Conservation (phyloP, 2,797 vertebrate species). For the Molothrus aeneus region DNA sequence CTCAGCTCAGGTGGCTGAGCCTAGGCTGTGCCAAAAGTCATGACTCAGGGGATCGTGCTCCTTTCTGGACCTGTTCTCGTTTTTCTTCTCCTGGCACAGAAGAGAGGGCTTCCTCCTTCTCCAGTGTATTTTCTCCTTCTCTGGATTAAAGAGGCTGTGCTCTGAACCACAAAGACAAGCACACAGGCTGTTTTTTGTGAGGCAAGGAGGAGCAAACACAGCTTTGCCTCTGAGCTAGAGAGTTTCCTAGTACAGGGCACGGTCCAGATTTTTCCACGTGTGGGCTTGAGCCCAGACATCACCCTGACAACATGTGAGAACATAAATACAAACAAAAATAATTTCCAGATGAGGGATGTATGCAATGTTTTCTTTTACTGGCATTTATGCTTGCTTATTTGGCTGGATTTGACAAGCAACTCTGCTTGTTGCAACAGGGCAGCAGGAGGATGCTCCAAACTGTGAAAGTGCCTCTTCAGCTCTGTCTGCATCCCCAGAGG, state of each 20-base stretch:
- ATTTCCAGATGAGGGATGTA: conserved; percentile 68
- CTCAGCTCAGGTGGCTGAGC: background rate
- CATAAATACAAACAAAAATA: conserved; percentile 74
- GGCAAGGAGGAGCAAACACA: background rate
- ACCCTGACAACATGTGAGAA: conserved; percentile 67
- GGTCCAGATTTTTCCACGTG: conserved; percentile 51
- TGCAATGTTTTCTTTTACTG: conserved; percentile 70
- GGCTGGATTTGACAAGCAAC: conserved; percentile 31
- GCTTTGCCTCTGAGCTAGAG: conserved; percentile 35
- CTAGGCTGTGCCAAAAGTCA: background rate
- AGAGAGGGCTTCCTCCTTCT: background rate
- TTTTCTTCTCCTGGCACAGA: background rate
- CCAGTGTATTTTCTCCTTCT: background rate
- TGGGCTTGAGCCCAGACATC: conserved; percentile 60
- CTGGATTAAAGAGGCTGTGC: background rate
- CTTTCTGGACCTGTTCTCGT: background rate
- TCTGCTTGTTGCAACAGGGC: conserved; percentile 52
- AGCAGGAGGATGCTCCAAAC: background rate
- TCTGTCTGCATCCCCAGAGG: background rate
- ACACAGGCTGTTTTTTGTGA: background rate
- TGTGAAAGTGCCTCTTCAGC: conserved; percentile 22
- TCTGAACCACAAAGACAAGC: background rate
- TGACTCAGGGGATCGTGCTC: background rate
- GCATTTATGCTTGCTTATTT: conserved; percentile 62
- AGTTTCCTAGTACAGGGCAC: conserved; percentile 37